Percentiles rank a stretch among this genome's conserved stretches.
These are phyloP conservation scores for Microcebus jonahi DNA, from an alignment of 2,113 vertebrate genomes.

Conservation along the genomic window DNA sequence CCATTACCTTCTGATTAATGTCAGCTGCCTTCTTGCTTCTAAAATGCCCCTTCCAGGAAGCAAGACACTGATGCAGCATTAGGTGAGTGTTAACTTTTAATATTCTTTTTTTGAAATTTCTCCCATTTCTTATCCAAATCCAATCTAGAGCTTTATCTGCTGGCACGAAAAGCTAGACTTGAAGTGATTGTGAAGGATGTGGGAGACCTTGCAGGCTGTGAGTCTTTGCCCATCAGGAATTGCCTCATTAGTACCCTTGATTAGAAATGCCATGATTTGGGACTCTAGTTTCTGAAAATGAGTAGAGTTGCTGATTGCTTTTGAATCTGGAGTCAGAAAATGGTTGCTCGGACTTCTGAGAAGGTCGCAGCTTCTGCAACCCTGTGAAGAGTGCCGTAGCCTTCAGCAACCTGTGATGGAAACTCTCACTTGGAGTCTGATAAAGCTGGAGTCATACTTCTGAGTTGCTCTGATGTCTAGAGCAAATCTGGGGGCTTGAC, in stretches of 20 bases:
- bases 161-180: background rate
- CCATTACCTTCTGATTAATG: too few relatives aligned
- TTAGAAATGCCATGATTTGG: background rate
- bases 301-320: background rate
- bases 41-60: too few relatives aligned
- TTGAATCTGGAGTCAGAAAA: background rate
- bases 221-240: background rate
- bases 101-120: too few relatives aligned
- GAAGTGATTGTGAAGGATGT: background rate
- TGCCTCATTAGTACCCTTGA: background rate
- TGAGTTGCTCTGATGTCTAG: constrained; percentile 1
- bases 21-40: too few relatives aligned
- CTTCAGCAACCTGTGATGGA: background rate
- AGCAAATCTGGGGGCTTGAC: background rate
- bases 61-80: too few relatives aligned
- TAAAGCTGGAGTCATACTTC: background rate
- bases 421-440: background rate
- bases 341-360: background rate
- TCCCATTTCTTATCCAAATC: background rate
- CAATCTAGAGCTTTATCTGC: background rate
- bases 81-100: too few relatives aligned
- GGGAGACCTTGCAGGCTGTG: background rate
- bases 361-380: background rate
- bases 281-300: background rate
- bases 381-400: background rate